A percentile compares a stretch with the other conserved stretches of the same genome.
Conservation (phyloP, 2,113 vertebrate genomes). For the Maccullochella peelii region DNA sequence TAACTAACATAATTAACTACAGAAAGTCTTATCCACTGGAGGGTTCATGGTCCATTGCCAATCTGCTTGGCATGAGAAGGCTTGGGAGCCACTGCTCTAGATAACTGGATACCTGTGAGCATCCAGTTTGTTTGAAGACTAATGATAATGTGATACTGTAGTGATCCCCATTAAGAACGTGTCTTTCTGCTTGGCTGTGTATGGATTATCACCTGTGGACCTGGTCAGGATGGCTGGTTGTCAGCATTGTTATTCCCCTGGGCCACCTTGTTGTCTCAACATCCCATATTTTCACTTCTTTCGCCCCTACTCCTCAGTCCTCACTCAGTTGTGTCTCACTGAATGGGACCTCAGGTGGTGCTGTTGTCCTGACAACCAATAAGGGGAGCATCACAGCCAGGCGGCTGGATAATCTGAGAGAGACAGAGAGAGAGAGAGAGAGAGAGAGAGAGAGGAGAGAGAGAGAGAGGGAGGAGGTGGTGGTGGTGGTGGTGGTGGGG, state of each 20-base stretch:
- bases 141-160: constrained; percentile 14
- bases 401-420: constrained; percentile 71
- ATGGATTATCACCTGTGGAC: background rate
- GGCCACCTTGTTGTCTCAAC: background rate
- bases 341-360: constrained; percentile 85
- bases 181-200: constrained; percentile 5
- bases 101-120: constrained; percentile 29
- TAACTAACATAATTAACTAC: constrained; percentile 27
- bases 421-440: constrained; percentile 47
- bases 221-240: background rate
- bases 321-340: constrained; percentile 71
- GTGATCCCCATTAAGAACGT: background rate
- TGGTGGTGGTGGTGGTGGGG: constrained; percentile 26
- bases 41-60: constrained; percentile 17
- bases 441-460: constrained; percentile 35
- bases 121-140: constrained; percentile 26
- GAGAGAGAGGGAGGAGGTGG: constrained; percentile 29
- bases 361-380: constrained; percentile 90
- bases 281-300: background rate
- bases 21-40: background rate
- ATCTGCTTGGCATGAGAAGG: constrained; percentile 24
- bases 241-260: background rate
- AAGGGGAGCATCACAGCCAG: constrained; percentile 82
- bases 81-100: background rate
- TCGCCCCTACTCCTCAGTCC: background rate